Evolutionary conservation across 2,113 vertebrate genomes (phyloP), one percentile per base, ranked within the genome.

Genomic region (Henicopernis longicauda): DNA sequence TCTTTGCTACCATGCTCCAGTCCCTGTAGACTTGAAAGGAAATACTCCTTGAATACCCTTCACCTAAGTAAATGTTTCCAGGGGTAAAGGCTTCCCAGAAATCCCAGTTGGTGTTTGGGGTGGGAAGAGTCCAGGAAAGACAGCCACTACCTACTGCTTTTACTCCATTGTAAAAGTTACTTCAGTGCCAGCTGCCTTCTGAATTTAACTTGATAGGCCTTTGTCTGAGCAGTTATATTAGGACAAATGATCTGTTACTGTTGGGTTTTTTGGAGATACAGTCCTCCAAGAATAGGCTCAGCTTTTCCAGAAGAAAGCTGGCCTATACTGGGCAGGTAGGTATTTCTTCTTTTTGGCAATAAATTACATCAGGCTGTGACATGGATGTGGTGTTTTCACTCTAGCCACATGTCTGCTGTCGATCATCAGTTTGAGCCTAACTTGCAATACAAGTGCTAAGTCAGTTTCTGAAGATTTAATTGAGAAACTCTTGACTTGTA

Each of bases 211-310:
- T 7, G 62, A 1, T 26, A 21, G 42, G 38, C 61, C 69, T 40
- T 16, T 0, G 0, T 29, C 22, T 29, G 50, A 36, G 66, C 40
- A 7, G 25, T 40, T 58, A 0, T 16, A 4, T 4, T 29, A 17
- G 73, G 21, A 22, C 13, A 49, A 15, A 17, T 11, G 32, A 19
- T 21, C 42, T 34, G 6, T 25, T 44, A 3, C 49, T 38, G 73
- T 26, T 20, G 5, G 3, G 2, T 54, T 2, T 50, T 21, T 22
- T 44, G 69, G 62, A 58, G 58, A 7, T 58, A 6, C 3, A 9
- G 12, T 29, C 27, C 50, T n/a, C n/a, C 50, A 50, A 31, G 90
- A n/a, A 9, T 3, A 34, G 72, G 38, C n/a, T 38, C 9, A 22
- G 58, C 77, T 63, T n/a, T 67, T 13, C 76, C 42, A 47, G 72